These are phyloP conservation scores for Leucania comma DNA, from an alignment of 2,888 invertebrate genomes.

Conservation along the genomic window DNA sequence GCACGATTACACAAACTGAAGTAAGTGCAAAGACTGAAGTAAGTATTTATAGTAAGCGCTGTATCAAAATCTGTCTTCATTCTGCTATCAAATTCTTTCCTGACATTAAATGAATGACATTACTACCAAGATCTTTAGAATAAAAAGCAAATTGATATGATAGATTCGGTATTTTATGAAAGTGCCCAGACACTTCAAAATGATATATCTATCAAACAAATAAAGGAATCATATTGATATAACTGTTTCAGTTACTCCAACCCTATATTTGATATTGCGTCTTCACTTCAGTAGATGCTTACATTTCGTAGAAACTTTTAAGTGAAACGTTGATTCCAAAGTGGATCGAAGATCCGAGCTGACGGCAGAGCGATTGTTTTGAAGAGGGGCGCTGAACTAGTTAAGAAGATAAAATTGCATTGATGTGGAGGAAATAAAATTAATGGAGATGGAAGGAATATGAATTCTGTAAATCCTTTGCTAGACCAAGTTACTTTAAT, in stretches of 20 bases:
- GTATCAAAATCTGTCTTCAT: background rate
- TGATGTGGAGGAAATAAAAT: conserved; percentile 46
- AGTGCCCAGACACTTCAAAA: background rate
- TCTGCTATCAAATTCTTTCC: background rate
- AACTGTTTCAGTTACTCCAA: background rate
- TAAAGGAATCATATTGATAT: conserved; percentile 3
- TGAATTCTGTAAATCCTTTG: background rate
- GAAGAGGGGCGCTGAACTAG: conserved; percentile 51
- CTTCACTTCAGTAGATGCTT: conserved; percentile 23
- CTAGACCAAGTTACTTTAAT: background rate
- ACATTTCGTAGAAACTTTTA: conserved; percentile 72
- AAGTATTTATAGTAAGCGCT: background rate
- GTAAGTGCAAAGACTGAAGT: background rate
- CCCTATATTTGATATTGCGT: conserved; percentile 27
- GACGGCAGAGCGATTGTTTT: conserved; percentile 62
- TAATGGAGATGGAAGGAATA: conserved; percentile 30
- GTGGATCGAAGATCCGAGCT: conserved; percentile 71
- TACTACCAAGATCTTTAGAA: background rate
- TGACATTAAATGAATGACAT: background rate
- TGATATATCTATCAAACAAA: background rate
- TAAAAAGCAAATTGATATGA: background rate
- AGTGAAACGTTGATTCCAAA: conserved; percentile 76
- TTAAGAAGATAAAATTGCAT: conserved; percentile 58
- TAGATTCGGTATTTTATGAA: background rate
- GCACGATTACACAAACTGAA: background rate